Evolutionary conservation across 2,888 invertebrate genomes (phyloP).

Genomic region (Zaprionus obscuricornis): DNA sequence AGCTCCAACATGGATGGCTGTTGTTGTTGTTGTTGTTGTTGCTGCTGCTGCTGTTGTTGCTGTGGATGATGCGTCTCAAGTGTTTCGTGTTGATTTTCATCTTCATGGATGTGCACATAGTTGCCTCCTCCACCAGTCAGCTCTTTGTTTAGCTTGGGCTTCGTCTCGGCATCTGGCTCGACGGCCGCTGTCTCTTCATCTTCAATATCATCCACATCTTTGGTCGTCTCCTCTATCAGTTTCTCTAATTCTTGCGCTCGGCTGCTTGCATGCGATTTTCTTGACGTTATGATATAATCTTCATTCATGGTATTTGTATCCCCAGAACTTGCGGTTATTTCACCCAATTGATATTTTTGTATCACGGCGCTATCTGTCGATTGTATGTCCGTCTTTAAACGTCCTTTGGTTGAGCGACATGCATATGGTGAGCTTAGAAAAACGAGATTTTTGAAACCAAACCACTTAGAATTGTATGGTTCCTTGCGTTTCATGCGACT

Average conservation of each 20-base stretch:
- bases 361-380: constrained; percentile 67
- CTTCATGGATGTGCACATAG: constrained; percentile 60
- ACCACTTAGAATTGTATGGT: constrained; percentile 85
- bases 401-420: constrained; percentile 80
- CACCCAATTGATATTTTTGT: constrained; percentile 78
- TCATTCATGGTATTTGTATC: constrained; percentile 67
- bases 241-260: constrained; percentile 81
- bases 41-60: constrained; percentile 39
- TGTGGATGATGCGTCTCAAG: constrained; percentile 52
- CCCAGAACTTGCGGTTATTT: constrained; percentile 47
- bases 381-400: constrained; percentile 78
- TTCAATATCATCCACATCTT: constrained; percentile 82
- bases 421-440: constrained; percentile 86
- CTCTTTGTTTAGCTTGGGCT: constrained; percentile 78
- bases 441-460: constrained; percentile 86
- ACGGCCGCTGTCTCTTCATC: constrained; percentile 57
- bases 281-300: constrained; percentile 66
- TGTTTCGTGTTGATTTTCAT: constrained; percentile 60
- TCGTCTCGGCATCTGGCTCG: constrained; percentile 67
- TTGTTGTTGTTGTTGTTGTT: constrained; percentile 58
- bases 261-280: constrained; percentile 68
- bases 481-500: constrained; percentile 85
- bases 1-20: constrained; percentile 62
- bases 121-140: constrained; percentile 63
- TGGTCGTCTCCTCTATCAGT: constrained; percentile 82